Base-by-base conservation (phyloP, 2,113 vertebrate genomes). In the Eulemur rufifrons region DNA sequence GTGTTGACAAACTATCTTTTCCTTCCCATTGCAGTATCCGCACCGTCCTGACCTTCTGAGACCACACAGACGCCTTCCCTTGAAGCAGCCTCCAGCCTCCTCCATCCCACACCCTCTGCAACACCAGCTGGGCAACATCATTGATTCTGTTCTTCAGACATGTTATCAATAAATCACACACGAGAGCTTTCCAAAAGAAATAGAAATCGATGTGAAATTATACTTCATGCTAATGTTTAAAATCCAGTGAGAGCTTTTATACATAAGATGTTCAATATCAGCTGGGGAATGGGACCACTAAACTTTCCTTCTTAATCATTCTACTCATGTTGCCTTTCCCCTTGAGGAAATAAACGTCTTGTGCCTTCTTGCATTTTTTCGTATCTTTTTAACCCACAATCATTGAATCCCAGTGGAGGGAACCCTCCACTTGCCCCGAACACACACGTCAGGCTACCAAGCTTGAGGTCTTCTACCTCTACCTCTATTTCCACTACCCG, bases 31-130 rank as follows among this genome's bases (percentile, higher is more conserved):
- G 47, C 93, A 97, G 97, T 39, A 81, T 97, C 66, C 95, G 95
- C 1, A 97, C 97, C 10, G 1, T 97, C 59, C 88, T 97, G 82
- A 97, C 71, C 2, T 97, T 97, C 47, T 97, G 89, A 97, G 76
- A 29, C 9, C 34, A 50, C 0, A 17, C 5, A 12, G 17, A 64
- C 2, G 15, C 54, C 52, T 82, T 39, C 27, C 39, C 39, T 39
- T 39, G 3, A 39, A 39, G 39, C 39, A 39, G 39, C 39, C 39
- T 39, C 39, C 39, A 39, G 39, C 39, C 39, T 3, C 39, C 39
- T 39, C 39, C 39, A 39, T 39, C 39, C 39, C 39, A 3, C 39
- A 39, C 39, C 39, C 39, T 39, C 39, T 39, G 39, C 39, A 39
- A 39, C 39, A 39, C 39, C 39, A 39, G 3, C 39, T 39, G 39